Percentiles rank a stretch among this genome's conserved stretches.
Evolutionary conservation across 92 coral and sea anemone genomes (phyloP).

Genomic region (Parazoanthus swiftii): DNA sequence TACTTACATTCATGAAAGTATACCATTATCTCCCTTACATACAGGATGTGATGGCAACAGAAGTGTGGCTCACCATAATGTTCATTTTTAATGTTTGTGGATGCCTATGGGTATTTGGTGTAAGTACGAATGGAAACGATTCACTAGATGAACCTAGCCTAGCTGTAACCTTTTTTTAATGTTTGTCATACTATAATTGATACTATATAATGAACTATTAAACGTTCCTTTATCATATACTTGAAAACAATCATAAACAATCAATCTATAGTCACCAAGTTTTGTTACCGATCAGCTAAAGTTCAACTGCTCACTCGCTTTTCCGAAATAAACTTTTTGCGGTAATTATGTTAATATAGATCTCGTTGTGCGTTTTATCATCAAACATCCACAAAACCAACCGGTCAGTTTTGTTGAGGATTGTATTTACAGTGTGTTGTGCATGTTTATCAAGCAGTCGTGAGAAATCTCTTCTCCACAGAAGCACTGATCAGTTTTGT

Average conservation of each 20-base stretch:
- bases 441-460: background rate
- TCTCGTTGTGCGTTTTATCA: too few relatives aligned
- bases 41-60: slow-evolving; percentile 83
- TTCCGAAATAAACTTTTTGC: background rate
- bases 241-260: too few relatives aligned
- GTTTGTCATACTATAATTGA: too few relatives aligned
- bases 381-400: background rate
- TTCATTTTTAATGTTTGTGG: slow-evolving; percentile 78
- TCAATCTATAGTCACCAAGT: too few relatives aligned
- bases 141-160: background rate
- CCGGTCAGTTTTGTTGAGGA: background rate
- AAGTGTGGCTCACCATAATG: slow-evolving; percentile 73
- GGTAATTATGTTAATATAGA: too few relatives aligned
- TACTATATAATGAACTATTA: too few relatives aligned
- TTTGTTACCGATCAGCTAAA: too few relatives aligned
- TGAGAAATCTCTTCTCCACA: background rate
- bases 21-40: background rate
- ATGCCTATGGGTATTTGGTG: slow-evolving; percentile 69
- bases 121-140: slow-evolving; percentile 32
- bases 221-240: too few relatives aligned
- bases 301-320: background rate
- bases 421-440: too few relatives aligned
- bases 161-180: background rate
- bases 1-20: background rate
- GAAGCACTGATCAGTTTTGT: background rate